phyloP scores from a whole-genome alignment of 2,113 vertebrate genomes.

The human region GRCh38 chr18:69883501-69884000 shows the following conservation, averaged over 20 bases:
- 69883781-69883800: background rate
- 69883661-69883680: background rate
- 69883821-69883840: background rate
- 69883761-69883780: background rate
- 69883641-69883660: background rate
- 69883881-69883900: fast-evolving
- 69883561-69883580: background rate
- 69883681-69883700: background rate
- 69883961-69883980: fast-evolving
- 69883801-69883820: background rate
- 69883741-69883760: background rate
- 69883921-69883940: background rate
- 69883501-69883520: background rate
- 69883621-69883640: background rate
- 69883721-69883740: background rate
- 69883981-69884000: background rate
- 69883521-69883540: background rate
- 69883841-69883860: background rate
- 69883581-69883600: background rate
- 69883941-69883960: background rate
- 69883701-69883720: background rate
- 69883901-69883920: background rate
- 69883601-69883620: background rate
- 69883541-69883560: background rate
- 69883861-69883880: background rate